Base-by-base conservation (phyloP, 1,140 invertebrate species). In the Orchesella cincta region DNA sequence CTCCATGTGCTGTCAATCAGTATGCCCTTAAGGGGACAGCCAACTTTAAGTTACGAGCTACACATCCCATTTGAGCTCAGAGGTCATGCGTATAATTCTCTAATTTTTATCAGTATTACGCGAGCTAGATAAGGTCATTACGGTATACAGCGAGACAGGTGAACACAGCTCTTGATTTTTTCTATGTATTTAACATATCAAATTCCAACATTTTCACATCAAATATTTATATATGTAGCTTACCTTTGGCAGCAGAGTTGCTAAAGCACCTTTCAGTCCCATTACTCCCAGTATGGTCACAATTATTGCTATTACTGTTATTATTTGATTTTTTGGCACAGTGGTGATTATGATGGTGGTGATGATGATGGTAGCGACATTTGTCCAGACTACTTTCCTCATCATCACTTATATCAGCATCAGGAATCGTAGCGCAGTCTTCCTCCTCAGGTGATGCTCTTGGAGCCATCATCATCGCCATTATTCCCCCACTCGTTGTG, bases 361-460 rank as follows among this genome's bases (percentile, higher is more conserved):
- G 51, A 64, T 14, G 39, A 76, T 52, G 52, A 76, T 73, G 33
- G 29, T 73, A 73, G 2, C 36, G n/a, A 20, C 33, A 73, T 39
- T 73, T 46, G 35, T 73, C 34, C 26, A 73, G 39, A 73, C 33
- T 12, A n/a, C 46, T 29, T 28, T 78, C 54, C 29, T 80, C 81
- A 16, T 79, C 81, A 35, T 79, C 76, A 36, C 74, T 79, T 14
- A 74, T n/a, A 54, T 82, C 76, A 18, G 75, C 78, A 70, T 79
- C 75, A 28, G 74, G 76, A 70, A 79, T 79, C 1, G 71, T 74
- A 23, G 71, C 52, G 52, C 26, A 31, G 8, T 78, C 77, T 70
- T 80, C 81, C 28, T 81, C 81, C 75, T 82, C 81, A 23, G 81
- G 81, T 18, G 79, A 80, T 14, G 81, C 81, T 31, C 77, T 64